A percentile compares a stretch with the other conserved stretches of the same genome.
phyloP scores from a whole-genome alignment of 2,888 invertebrate species.

The Ophioninae sp. region DNA sequence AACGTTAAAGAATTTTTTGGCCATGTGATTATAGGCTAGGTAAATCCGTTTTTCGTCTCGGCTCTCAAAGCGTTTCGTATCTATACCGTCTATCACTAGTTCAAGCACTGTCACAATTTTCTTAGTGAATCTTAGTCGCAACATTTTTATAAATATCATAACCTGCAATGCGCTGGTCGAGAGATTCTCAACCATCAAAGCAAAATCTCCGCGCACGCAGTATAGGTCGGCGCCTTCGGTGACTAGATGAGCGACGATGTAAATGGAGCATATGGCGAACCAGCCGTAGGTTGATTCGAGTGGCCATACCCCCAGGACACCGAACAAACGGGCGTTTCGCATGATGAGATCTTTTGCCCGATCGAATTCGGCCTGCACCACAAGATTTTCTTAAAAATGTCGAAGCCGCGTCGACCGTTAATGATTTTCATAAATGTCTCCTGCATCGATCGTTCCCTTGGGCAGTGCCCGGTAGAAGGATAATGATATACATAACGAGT shows the following conservation, averaged over 20 bases:
- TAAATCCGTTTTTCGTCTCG: conserved; percentile 41
- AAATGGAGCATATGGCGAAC: conserved; percentile 10
- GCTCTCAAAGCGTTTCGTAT: conserved; percentile 18
- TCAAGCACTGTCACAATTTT: conserved; percentile 13
- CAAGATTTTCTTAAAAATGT: not conserved
- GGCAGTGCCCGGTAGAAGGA: not conserved
- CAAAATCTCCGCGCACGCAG: conserved; percentile 35
- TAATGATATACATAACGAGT: not conserved
- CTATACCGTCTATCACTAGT: conserved; percentile 5
- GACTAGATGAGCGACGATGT: conserved; percentile 22
- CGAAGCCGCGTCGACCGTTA: not conserved
- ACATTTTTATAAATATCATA: conserved; percentile 44
- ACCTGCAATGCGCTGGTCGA: conserved; percentile 34
- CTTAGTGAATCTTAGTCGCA: conserved; percentile 36
- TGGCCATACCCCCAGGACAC: conserved; percentile 37
- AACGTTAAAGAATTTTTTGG: conserved; percentile 25
- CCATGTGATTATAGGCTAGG: conserved; percentile 39
- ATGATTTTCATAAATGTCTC: not conserved
- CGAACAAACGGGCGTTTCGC: conserved; percentile 36
- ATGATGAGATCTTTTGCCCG: conserved; percentile 17
- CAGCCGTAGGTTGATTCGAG: not conserved
- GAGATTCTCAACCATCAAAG: conserved; percentile 34
- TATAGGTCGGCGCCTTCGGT: conserved; percentile 31
- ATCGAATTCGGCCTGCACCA: conserved; percentile 23
- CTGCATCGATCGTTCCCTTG: not conserved